Evolutionary conservation across 2,113 vertebrate genomes (phyloP).

Genomic region (Gnathonemus longibarbis): DNA sequence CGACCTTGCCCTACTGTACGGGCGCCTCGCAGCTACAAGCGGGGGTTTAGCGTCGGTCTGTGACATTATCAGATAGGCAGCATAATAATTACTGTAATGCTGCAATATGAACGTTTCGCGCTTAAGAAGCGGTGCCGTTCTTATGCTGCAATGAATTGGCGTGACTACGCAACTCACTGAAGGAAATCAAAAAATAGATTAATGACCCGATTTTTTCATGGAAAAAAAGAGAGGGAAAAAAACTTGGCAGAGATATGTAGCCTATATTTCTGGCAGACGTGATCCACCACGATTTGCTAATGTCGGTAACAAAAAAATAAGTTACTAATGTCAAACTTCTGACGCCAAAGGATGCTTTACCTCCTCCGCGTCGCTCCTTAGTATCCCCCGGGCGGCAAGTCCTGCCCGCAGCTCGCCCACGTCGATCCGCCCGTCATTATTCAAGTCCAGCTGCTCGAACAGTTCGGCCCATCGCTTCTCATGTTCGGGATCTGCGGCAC

Average conservation of each 20-base stretch:
- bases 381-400: conserved; percentile 58
- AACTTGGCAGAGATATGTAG: neutral
- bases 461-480: conserved; percentile 62
- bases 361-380: conserved; percentile 52
- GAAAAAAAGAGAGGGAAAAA: neutral
- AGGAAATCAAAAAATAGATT: neutral
- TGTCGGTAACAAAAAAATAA: neutral
- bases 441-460: conserved; percentile 74
- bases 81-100: neutral
- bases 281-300: neutral
- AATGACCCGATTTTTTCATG: neutral
- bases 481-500: conserved; percentile 49
- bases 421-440: conserved; percentile 73
- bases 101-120: neutral
- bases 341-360: conserved; percentile 34
- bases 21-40: neutral
- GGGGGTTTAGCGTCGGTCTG: neutral
- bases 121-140: neutral
- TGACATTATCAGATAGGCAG: neutral
- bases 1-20: neutral
- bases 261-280: neutral
- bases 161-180: neutral
- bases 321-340: neutral
- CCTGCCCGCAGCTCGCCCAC: conserved; percentile 64
- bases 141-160: neutral